Base-by-base conservation (phyloP, 2,888 invertebrate genomes). In the Loripinus fragilis region DNA sequence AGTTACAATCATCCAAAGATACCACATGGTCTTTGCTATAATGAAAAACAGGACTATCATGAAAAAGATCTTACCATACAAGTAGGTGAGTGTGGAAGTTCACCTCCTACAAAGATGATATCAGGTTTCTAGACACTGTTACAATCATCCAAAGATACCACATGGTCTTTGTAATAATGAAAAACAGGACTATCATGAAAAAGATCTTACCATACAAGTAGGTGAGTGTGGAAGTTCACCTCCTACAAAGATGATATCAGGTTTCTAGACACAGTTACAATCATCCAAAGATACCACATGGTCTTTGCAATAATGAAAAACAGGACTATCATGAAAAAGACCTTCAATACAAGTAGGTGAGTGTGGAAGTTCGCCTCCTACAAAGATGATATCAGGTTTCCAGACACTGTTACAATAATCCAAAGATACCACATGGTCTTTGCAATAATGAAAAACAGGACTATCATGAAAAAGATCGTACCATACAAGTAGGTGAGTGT, bases 31-130 rank as follows among this genome's bases (percentile, higher is more conserved):
- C n/a, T n/a, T n/a, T n/a, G n/a, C n/a, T n/a, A n/a, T n/a, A n/a
- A n/a, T n/a, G n/a, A n/a, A n/a, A n/a, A n/a, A n/a, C n/a, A n/a
- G n/a, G n/a, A n/a, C n/a, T n/a, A n/a, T n/a, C n/a, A n/a, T n/a
- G n/a, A n/a, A n/a, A n/a, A 41, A 10, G 15, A 41, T 41, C 71
- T 72, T 81, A 81, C 81, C 35, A 81, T 67, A 28, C 81, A 81
- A 41, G 69, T 70, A 0, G 77, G 74, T 1, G 74, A 64, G 42
- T 50, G 68, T 5, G 81, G 81, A 23, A 65, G 70, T 50, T 81
- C 77, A n/a, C 70, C 60, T 5, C 71, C 81, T 17, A 74, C 45
- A 67, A 76, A 80, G 20, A 76, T 33, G n/a, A 77, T 64, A 23
- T 80, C 66, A n/a, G 55, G 55, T 10, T 25, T 28, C 55, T 28